These are phyloP conservation scores for Chymomyza caudatula DNA, from an alignment of 2,888 invertebrate species.

Conservation along the genomic window DNA sequence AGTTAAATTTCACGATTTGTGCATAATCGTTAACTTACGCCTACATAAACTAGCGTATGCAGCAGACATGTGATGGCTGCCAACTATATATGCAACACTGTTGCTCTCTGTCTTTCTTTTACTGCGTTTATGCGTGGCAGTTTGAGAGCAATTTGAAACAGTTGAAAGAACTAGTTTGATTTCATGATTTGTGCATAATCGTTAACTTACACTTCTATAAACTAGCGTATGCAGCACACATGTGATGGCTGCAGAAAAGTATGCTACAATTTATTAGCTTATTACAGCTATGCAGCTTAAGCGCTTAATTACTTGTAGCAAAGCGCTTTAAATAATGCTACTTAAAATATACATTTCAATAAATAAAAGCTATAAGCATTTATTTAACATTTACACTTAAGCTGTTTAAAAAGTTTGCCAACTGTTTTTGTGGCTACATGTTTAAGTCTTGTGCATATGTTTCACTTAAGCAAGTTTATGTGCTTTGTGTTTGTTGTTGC, in stretches of 20 bases:
- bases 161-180: too few species aligned
- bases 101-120: too few species aligned
- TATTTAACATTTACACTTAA: not conserved
- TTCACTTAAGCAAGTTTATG: not conserved
- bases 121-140: too few species aligned
- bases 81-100: too few species aligned
- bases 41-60: not conserved
- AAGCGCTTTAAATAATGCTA: not conserved
- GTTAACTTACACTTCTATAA: not conserved
- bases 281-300: not conserved
- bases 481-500: conserved; percentile 41
- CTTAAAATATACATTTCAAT: not conserved
- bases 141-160: too few species aligned
- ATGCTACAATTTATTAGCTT: not conserved
- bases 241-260: not conserved
- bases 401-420: not conserved
- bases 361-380: not conserved
- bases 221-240: not conserved
- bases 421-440: not conserved
- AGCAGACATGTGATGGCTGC: not conserved
- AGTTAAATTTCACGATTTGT: too few species aligned
- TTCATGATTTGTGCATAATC: not conserved
- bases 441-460: not conserved
- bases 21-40: not conserved
- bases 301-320: not conserved